phyloP scores from a whole-genome alignment of 2,888 invertebrate genomes.

The Auanema freiburgensis region DNA sequence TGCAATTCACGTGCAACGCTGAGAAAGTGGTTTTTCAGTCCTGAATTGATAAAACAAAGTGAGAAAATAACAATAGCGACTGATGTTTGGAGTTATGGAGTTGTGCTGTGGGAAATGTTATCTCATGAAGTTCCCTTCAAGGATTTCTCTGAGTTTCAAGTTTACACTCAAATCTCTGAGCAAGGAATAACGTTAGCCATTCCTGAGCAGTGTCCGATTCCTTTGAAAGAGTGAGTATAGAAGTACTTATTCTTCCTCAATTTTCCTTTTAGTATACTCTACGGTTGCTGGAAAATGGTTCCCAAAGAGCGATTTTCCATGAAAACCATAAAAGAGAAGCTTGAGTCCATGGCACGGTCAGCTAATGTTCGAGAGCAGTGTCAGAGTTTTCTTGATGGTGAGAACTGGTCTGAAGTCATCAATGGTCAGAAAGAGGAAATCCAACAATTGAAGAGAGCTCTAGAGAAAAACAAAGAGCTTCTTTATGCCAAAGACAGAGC shows the following conservation, averaged over 20 bases:
- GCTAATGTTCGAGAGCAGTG: slow-evolving; percentile 43
- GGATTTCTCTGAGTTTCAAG: slow-evolving; percentile 53
- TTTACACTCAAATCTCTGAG: slow-evolving; percentile 55
- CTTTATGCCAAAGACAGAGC: slow-evolving; percentile 46
- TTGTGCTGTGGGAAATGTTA: slow-evolving; percentile 57
- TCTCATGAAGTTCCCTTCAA: slow-evolving; percentile 43
- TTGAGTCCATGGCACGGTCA: slow-evolving; percentile 24
- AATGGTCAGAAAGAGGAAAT: slow-evolving; percentile 41
- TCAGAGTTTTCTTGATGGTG: slow-evolving; percentile 42
- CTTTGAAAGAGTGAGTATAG: slow-evolving; percentile 44
- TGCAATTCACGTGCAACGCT: not conserved
- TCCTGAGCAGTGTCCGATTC: slow-evolving; percentile 48
- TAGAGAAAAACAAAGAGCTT: slow-evolving; percentile 48
- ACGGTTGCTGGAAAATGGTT: slow-evolving; percentile 49
- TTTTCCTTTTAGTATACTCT: slow-evolving; percentile 45
- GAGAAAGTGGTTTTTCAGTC: slow-evolving; percentile 29
- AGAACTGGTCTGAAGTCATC: slow-evolving; percentile 53
- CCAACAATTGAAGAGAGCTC: slow-evolving; percentile 39
- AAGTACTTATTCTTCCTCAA: no score
- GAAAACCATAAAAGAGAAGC: slow-evolving; percentile 28
- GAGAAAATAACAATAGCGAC: slow-evolving; percentile 55
- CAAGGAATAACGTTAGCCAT: slow-evolving; percentile 51
- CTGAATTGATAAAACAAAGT: slow-evolving; percentile 56
- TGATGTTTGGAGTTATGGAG: slow-evolving; percentile 58
- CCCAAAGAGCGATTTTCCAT: slow-evolving; percentile 50